A percentile compares a stretch with the other conserved stretches of the same genome.
phyloP scores from a whole-genome alignment of 2,113 vertebrate genomes.

The Gymnogyps californianus region DNA sequence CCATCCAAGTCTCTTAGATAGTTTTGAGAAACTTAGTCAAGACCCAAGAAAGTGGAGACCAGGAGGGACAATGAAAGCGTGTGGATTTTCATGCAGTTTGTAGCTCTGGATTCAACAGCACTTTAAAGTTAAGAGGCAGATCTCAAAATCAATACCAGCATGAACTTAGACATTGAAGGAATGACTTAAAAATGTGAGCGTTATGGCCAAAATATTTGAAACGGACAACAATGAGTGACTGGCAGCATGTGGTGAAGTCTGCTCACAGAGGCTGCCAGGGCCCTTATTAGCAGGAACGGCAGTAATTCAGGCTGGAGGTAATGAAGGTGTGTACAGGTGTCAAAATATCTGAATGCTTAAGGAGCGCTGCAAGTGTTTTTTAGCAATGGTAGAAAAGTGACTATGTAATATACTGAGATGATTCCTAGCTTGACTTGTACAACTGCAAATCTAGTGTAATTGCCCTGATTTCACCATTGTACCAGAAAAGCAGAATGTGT shows the following conservation, averaged over 20 bases:
- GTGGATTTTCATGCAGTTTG: neutral
- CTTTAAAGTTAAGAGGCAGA: neutral
- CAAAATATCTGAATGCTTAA: neutral
- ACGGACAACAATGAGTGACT: neutral
- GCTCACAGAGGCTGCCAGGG: neutral
- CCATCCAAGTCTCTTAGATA: neutral
- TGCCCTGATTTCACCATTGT: neutral
- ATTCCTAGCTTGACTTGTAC: neutral
- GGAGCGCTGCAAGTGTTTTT: neutral
- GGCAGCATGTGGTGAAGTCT: neutral
- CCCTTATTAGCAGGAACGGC: neutral
- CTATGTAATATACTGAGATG: neutral
- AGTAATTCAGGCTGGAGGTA: neutral
- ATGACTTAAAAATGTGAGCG: neutral
- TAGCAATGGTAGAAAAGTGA: neutral
- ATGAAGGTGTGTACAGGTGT: neutral
- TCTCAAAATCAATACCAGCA: neutral
- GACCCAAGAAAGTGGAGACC: neutral
- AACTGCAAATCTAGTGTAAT: neutral
- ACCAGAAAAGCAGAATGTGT: neutral
- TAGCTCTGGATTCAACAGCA: neutral
- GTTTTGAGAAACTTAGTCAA: neutral
- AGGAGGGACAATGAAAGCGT: neutral
- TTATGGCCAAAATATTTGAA: neutral
- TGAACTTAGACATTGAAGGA: neutral